Conservation (phyloP, 2,797 vertebrate genomes). For the Falco cherrug region DNA sequence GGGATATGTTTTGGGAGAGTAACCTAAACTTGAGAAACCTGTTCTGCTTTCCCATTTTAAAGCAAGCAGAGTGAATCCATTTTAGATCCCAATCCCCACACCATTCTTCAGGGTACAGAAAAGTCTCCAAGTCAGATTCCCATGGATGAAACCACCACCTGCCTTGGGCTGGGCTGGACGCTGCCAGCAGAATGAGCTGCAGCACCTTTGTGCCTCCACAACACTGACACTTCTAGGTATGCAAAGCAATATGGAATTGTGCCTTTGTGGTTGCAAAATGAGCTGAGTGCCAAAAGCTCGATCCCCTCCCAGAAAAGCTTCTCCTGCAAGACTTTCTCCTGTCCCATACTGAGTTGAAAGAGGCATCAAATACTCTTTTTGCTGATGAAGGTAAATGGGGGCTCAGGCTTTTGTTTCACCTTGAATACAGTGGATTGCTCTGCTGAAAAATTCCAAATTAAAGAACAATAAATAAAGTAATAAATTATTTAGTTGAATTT, state of each 20-base stretch:
- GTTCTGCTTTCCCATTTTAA: background rate
- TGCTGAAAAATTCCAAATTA: constrained; percentile 41
- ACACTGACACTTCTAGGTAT: background rate
- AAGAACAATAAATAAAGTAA: constrained; percentile 65
- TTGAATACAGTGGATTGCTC: background rate
- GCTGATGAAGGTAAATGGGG: background rate
- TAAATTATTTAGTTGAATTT: constrained; percentile 64
- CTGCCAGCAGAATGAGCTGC: background rate
- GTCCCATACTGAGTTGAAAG: background rate
- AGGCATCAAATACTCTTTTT: background rate
- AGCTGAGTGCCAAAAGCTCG: background rate
- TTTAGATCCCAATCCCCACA: background rate
- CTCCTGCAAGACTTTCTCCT: background rate
- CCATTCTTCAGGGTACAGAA: background rate
- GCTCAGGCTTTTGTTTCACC: background rate
- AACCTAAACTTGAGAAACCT: background rate
- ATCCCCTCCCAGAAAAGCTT: background rate
- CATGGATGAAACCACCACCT: background rate
- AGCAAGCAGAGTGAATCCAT: background rate
- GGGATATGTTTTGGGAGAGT: background rate
- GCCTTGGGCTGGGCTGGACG: background rate
- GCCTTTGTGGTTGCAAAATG: background rate
- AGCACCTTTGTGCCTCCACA: background rate
- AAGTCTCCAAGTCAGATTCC: background rate
- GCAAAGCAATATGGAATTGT: background rate